Percentiles rank a stretch among this genome's conserved stretches.
Conservation (phyloP, 2,888 invertebrate genomes). For the Doris montereyensis region DNA sequence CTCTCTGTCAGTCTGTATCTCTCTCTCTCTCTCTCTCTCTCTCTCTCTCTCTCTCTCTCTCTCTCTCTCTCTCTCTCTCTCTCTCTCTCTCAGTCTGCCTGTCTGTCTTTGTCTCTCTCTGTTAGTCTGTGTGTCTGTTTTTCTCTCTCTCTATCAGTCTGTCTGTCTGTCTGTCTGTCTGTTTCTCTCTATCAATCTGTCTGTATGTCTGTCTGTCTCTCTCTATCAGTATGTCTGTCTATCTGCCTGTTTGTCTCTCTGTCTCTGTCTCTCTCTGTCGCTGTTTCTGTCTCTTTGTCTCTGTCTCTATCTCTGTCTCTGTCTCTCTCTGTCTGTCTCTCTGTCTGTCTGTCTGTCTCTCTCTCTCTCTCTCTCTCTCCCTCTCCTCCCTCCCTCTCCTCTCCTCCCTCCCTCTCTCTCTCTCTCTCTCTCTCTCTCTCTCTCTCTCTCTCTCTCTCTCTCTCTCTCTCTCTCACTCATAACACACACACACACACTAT, state of each 20-base stretch:
- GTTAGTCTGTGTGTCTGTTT: neutral
- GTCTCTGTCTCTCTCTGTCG: neutral
- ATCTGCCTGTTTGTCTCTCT: neutral
- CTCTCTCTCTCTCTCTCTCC: neutral
- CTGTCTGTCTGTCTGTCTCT: neutral
- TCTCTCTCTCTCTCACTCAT: too few relatives aligned
- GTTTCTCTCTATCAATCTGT: neutral
- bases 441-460: neutral
- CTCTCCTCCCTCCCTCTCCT: neutral
- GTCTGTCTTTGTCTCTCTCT: neutral
- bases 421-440: neutral
- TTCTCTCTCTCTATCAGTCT: neutral
- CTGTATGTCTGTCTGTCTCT: neutral
- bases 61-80: neutral
- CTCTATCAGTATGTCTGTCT: neutral
- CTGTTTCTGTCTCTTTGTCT: neutral
- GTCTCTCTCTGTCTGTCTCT: neutral
- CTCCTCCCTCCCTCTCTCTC: neutral
- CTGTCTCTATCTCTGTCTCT: neutral
- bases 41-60: neutral
- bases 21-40: neutral
- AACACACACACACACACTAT: neutral
- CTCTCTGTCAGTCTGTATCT: neutral
- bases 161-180: neutral
- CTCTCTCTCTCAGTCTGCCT: neutral